Conservation (phyloP, 2,113 vertebrate species). For the Rana temporaria region DNA sequence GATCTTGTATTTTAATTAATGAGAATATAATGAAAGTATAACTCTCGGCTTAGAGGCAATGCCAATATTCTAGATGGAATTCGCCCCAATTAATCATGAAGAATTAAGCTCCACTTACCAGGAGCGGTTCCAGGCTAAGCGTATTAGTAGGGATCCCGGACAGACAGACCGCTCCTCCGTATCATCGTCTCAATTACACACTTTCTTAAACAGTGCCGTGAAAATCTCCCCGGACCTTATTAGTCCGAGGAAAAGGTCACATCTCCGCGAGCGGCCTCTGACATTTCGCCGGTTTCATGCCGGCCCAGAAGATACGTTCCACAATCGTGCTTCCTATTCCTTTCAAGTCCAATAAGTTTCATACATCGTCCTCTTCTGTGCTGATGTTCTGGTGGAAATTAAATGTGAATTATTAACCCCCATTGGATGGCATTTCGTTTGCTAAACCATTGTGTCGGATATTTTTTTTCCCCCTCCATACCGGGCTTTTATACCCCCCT, state of each 20-base stretch:
- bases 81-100: constrained; percentile 44
- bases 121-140: constrained; percentile 32
- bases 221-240: not conserved
- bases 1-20: constrained; percentile 11
- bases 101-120: constrained; percentile 31
- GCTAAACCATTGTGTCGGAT: too few species aligned
- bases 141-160: constrained; percentile 33
- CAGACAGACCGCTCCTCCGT: not conserved
- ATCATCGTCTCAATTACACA: constrained; percentile 47
- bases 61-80: constrained; percentile 40
- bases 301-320: not conserved
- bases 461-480: too few species aligned
- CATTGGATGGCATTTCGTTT: too few species aligned
- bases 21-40: constrained; percentile 31
- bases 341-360: too few species aligned
- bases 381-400: too few species aligned
- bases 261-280: constrained; percentile 1
- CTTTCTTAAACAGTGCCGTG: constrained; percentile 12
- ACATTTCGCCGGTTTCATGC: constrained; percentile 30
- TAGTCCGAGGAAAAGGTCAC: constrained; percentile 22
- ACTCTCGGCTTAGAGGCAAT: not conserved
- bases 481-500: too few species aligned
- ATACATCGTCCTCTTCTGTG: too few species aligned
- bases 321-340: too few species aligned
- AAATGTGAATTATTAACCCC: too few species aligned